These are phyloP conservation scores for Periophthalmodon schlosseri DNA, from an alignment of 2,113 vertebrate genomes.

Conservation along the genomic window DNA sequence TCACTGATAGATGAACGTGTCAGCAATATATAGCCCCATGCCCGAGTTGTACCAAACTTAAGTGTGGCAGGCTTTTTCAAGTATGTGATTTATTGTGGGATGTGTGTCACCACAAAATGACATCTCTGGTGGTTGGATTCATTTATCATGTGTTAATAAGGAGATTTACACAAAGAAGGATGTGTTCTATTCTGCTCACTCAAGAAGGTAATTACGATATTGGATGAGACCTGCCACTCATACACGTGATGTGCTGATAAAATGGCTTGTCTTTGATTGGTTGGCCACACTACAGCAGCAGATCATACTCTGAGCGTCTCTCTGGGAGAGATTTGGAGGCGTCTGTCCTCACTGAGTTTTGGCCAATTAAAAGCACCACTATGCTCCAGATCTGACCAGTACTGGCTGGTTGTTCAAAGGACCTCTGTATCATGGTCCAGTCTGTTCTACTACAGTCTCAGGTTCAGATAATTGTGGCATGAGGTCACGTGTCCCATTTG, in stretches of 20 bases:
- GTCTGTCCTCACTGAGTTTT: conserved; percentile 31
- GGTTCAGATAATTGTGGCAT: conserved; percentile 55
- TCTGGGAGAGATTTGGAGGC: conserved; percentile 23
- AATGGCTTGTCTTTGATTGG: conserved; percentile 2
- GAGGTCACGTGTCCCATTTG: conserved; percentile 64
- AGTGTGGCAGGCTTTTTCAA: conserved; percentile 1
- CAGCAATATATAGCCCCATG: conserved; percentile 6
- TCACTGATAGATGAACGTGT: conserved; percentile 11
- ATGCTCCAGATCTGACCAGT: conserved; percentile 17
- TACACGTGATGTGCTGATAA: conserved; percentile 10
- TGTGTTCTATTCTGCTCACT: conserved; percentile 7
- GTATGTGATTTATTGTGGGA: conserved; percentile 14
- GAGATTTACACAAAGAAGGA: conserved; percentile 8
- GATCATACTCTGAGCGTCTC: conserved; percentile 5
- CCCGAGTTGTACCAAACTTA: conserved; percentile 5
- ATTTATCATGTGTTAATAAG: conserved; percentile 24
- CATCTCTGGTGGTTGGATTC: conserved; percentile 17
- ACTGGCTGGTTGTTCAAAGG: conserved; percentile 33
- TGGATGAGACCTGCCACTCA: conserved; percentile 28
- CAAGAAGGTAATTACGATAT: conserved; percentile 34
- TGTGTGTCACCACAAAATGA: not conserved
- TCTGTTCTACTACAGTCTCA: conserved; percentile 33
- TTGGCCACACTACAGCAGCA: conserved; percentile 18
- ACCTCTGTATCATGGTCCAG: conserved; percentile 32
- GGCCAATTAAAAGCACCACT: conserved; percentile 42